Evolutionary conservation across 2,797 vertebrate genomes (phyloP).

Genomic region (Labeo calbasu): DNA sequence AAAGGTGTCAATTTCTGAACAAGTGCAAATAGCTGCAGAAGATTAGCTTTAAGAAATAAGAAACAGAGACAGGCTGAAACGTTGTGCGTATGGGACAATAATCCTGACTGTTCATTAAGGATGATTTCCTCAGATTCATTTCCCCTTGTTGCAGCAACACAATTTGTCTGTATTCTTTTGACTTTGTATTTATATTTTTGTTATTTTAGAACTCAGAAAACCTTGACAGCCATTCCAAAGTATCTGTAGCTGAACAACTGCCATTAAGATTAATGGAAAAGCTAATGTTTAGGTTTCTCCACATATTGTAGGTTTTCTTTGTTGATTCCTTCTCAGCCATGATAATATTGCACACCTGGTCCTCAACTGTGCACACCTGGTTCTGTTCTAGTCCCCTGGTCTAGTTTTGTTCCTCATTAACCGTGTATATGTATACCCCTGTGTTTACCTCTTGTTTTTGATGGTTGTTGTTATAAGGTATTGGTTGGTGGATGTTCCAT

Average conservation of each 20-base stretch:
- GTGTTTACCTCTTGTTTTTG: not conserved
- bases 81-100: not conserved
- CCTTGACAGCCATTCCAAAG: not conserved
- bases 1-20: conserved; percentile 29
- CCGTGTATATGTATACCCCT: not conserved
- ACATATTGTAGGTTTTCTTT: not conserved
- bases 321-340: not conserved
- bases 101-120: conserved; percentile 7
- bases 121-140: not conserved
- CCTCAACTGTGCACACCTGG: not conserved
- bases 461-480: not conserved
- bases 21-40: conserved; percentile 22
- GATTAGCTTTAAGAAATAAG: conserved; percentile 35
- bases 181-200: not conserved
- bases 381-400: not conserved
- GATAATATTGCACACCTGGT: not conserved
- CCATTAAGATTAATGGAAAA: not conserved
- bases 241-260: not conserved
- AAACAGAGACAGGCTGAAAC: conserved; percentile 6
- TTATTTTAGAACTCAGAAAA: not conserved
- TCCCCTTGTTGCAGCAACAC: not conserved
- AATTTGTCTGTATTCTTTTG: not conserved
- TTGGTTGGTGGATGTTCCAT: not conserved
- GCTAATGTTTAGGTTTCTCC: not conserved
- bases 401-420: not conserved